Conservation (phyloP, 2,113 vertebrate species). For the Pollimyrus isidori region DNA sequence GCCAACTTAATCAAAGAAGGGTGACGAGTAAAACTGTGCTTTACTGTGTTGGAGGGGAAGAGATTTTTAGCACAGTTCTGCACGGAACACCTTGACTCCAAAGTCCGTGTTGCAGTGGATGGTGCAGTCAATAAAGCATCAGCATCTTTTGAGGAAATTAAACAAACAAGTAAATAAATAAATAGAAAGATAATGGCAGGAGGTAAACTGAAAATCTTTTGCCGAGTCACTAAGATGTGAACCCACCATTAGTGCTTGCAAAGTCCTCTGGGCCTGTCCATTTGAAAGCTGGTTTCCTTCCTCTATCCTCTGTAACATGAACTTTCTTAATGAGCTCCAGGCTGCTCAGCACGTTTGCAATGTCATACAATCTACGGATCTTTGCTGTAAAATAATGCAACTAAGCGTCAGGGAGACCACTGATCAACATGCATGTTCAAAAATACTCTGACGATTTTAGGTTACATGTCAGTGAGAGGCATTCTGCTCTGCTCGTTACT, state of each 20-base stretch:
- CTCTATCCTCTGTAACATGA: constrained; percentile 79
- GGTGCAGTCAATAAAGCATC: constrained; percentile 29
- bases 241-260: constrained; percentile 58
- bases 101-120: constrained; percentile 31
- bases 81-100: constrained; percentile 52
- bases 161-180: neutral
- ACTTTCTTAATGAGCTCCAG: constrained; percentile 92
- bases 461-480: neutral
- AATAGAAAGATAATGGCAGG: neutral
- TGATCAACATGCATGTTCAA: neutral
- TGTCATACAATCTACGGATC: constrained; percentile 90
- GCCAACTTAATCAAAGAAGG: constrained; percentile 84
- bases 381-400: constrained; percentile 66
- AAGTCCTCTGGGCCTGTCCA: constrained; percentile 82
- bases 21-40: constrained; percentile 81
- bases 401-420: neutral
- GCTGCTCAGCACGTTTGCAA: constrained; percentile 91
- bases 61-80: constrained; percentile 90
- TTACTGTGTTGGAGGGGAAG: constrained; percentile 66
- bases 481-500: constrained; percentile 44
- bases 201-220: neutral
- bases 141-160: constrained; percentile 44
- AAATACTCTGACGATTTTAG: neutral
- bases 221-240: neutral
- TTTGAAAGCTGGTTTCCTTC: constrained; percentile 90